Evolutionary conservation across 2,797 vertebrate species (phyloP), one percentile per base, ranked within the genome.

Genomic region (Erpetoichthys calabaricus): DNA sequence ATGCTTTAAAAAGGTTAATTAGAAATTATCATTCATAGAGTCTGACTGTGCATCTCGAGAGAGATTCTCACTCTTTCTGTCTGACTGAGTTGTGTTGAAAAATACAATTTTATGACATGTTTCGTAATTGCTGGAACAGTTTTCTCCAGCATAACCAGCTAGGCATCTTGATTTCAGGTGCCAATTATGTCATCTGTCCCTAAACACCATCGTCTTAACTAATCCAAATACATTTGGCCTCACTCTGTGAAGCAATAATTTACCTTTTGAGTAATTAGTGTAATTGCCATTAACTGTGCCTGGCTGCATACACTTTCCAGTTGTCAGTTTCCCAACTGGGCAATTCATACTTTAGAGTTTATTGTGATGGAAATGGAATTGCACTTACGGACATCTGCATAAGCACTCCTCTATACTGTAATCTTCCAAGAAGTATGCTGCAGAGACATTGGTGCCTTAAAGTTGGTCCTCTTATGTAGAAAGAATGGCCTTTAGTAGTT

Each of bases 241-340:
- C n/a, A 56, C 5, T 47, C 54, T 45, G 74, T 78, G 76, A 73
- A 68, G 75, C 72, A 71, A 76, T 85, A 85, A 84, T 83, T 84
- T 86, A 85, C 80, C 83, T 84, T 84, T 85, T 74, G 84, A 71
- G 73, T 74, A 86, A 83, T 86, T 83, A 81, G 75, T 72, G 63
- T 80, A 77, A 85, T 85, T 84, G 80, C 79, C 75, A 74, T 82
- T 79, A 81, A 52, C 25, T 55, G 8, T 49, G 5, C 8, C 10
- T 53, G 49, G 46, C 44, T 5, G 7, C n/a, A 8, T 42, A 55
- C 45, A n/a, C 25, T 6, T 54, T 53, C 44, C 51, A 43, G 56
- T 53, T 45, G 55, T 45, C 49, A 45, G 44, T 44, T 45, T 51
- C 42, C n/a, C 53, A 47, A 44, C 25, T 58, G 52, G 57, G 46